Percentiles rank a stretch among this genome's conserved stretches.
phyloP scores from a whole-genome alignment of 2,113 vertebrate species.

The Ibidorhyncha struthersii region DNA sequence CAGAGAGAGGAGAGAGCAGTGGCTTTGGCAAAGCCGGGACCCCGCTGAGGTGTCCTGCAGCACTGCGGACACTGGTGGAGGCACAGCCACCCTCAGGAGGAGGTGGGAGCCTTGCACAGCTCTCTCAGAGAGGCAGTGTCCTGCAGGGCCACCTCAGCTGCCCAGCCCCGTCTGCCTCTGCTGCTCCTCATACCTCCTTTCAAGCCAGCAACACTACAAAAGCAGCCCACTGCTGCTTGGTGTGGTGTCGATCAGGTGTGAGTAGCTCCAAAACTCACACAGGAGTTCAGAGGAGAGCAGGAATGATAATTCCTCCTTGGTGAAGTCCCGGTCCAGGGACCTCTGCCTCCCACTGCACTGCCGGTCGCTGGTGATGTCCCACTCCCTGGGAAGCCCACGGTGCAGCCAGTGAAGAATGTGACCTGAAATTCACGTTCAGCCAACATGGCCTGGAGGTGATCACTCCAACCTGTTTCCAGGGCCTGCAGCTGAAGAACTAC shows the following conservation, averaged over 20 bases:
- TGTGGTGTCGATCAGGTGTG: not conserved
- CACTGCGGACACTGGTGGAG: not conserved
- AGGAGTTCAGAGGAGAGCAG: not conserved
- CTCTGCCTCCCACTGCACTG: not conserved
- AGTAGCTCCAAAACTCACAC: not conserved
- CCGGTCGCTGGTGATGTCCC: rapidly evolving
- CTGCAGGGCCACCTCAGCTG: not conserved
- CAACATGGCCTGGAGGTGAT: not conserved
- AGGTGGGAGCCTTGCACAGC: not conserved
- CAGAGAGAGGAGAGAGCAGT: not conserved
- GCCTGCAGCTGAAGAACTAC: not conserved
- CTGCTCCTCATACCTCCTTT: not conserved
- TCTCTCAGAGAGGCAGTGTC: not conserved
- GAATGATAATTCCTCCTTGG: not conserved
- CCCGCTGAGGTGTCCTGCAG: not conserved
- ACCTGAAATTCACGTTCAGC: not conserved
- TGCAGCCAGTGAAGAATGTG: not conserved
- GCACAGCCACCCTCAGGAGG: not conserved
- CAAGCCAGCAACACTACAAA: not conserved
- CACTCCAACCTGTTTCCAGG: not conserved
- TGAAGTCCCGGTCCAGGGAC: not conserved
- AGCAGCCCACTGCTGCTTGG: not conserved
- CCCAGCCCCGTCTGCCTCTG: not conserved
- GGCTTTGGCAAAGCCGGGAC: not conserved
- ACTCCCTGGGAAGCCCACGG: not conserved